Evolutionary conservation across 2,888 invertebrate genomes (phyloP).

Genomic region (Frankliniella fusca): DNA sequence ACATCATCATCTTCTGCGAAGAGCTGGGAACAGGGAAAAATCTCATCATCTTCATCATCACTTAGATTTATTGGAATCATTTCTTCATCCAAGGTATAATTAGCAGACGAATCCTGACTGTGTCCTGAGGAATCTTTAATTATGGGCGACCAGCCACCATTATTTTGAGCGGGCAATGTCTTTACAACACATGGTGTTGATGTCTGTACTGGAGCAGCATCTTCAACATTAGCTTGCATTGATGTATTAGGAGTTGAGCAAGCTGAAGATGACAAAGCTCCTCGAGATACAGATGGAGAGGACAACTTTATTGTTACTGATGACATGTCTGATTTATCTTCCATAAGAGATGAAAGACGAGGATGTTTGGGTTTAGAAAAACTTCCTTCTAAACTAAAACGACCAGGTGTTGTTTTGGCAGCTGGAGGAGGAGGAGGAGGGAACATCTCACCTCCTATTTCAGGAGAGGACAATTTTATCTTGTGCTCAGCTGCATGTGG

Average conservation of each 20-base stretch:
- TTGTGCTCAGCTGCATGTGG: not conserved
- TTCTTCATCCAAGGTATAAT: not conserved
- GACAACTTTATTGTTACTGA: not conserved
- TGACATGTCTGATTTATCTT: not conserved
- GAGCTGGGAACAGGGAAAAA: not conserved
- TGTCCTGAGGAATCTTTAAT: not conserved
- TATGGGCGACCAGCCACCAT: not conserved
- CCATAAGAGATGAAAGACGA: not conserved
- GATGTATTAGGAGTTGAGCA: not conserved
- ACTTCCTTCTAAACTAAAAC: not conserved
- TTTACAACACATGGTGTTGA: not conserved
- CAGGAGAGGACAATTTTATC: not conserved
- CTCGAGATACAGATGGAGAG: not conserved
- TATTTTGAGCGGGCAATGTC: not conserved
- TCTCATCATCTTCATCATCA: constrained; percentile 10
- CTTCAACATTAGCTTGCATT: not conserved
- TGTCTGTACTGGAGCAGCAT: not conserved
- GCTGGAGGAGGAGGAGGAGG: not conserved
- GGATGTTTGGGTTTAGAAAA: not conserved
- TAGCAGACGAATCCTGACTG: not conserved
- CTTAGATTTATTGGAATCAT: not conserved
- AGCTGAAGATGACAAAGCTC: too few species aligned
- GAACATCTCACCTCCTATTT: not conserved
- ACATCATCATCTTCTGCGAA: not conserved
- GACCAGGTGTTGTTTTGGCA: not conserved